A percentile compares a stretch with the other conserved stretches of the same genome.
Conservation (phyloP, 1,140 invertebrate species). For the Patella vulgata region DNA sequence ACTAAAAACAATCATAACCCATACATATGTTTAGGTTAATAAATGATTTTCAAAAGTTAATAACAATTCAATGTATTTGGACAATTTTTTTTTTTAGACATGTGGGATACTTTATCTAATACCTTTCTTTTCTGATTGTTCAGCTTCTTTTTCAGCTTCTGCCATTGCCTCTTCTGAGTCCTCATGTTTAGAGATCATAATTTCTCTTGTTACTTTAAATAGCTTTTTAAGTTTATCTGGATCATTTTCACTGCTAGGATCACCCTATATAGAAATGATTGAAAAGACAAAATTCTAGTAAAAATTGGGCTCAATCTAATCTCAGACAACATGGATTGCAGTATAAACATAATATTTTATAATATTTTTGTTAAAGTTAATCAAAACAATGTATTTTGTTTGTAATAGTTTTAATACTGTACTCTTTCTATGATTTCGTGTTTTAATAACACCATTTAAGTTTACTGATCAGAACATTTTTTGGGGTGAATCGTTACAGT, state of each 20-base stretch:
- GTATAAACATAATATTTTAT: not conserved
- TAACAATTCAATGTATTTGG: not conserved
- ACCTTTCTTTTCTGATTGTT: constrained; percentile 43
- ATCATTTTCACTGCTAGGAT: constrained; percentile 47
- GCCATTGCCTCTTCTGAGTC: constrained; percentile 47
- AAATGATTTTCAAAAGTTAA: not conserved
- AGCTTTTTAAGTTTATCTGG: constrained; percentile 49
- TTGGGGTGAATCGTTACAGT: not conserved
- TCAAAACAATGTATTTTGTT: not conserved
- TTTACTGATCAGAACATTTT: no score
- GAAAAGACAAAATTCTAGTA: constrained; percentile 7
- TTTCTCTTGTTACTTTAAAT: constrained; percentile 50
- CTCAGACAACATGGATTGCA: not conserved
- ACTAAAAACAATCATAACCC: no score
- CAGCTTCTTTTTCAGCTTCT: constrained; percentile 45
- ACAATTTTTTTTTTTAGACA: not conserved
- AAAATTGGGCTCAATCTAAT: not conserved
- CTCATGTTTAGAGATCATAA: constrained; percentile 52
- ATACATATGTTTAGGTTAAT: not conserved
- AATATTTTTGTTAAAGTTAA: not conserved
- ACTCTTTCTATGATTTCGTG: not conserved
- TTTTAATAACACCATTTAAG: no score
- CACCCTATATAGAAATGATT: no score
- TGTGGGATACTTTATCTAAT: not conserved
- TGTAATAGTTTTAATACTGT: not conserved